phyloP scores from a whole-genome alignment of 2,797 vertebrate species.

The Scleropages formosus region DNA sequence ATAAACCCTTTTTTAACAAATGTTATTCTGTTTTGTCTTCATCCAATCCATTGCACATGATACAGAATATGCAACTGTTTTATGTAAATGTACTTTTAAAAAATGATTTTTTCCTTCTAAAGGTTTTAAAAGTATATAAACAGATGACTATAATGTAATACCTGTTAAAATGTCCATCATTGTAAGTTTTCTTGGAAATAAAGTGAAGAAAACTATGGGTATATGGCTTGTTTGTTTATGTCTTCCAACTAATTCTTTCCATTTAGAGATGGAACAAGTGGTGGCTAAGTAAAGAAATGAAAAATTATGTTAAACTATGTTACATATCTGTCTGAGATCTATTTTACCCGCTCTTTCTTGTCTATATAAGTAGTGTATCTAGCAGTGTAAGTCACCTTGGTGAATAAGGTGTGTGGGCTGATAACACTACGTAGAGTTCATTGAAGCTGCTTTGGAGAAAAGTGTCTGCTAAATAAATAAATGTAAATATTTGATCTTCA shows the following conservation, averaged over 20 bases:
- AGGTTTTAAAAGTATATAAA: slow-evolving; percentile 74
- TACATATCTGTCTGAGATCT: too few species aligned
- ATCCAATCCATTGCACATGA: slow-evolving; percentile 57
- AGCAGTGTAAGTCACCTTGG: too few species aligned
- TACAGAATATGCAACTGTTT: slow-evolving; percentile 90
- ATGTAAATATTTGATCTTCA: too few species aligned
- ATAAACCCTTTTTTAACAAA: slow-evolving; percentile 65
- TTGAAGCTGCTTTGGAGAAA: too few species aligned
- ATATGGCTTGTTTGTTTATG: slow-evolving; percentile 9
- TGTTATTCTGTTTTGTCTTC: slow-evolving; percentile 53
- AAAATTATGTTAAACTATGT: too few species aligned
- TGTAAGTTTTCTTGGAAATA: slow-evolving; percentile 77
- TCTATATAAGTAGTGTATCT: too few species aligned
- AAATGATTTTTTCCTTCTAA: slow-evolving; percentile 67
- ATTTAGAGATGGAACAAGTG: too few species aligned
- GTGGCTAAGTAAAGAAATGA: too few species aligned
- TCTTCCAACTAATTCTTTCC: background rate
- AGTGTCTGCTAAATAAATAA: too few species aligned
- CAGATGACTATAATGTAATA: slow-evolving; percentile 73
- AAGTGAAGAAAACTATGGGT: slow-evolving; percentile 67
- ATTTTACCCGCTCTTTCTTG: too few species aligned
- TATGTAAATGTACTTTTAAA: slow-evolving; percentile 60
- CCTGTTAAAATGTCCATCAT: slow-evolving; percentile 66
- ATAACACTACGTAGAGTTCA: too few species aligned
- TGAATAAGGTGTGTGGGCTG: too few species aligned